phyloP scores from a whole-genome alignment of 1,140 invertebrate genomes.

The Neodiprion virginianus region DNA sequence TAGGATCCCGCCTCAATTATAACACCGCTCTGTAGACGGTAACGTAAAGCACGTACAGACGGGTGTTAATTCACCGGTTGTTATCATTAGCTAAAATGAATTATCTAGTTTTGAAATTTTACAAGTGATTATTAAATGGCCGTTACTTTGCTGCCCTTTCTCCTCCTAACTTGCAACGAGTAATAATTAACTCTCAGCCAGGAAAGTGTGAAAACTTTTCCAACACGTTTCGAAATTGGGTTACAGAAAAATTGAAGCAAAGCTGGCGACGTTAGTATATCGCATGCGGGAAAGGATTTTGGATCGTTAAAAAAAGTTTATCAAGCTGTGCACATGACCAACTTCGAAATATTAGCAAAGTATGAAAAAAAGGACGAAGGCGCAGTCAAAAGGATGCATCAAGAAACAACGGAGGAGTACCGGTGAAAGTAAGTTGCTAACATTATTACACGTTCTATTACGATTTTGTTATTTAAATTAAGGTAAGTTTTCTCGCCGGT shows the following conservation, averaged over 20 bases:
- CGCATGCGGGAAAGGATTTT: too few relatives aligned
- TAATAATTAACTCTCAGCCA: not conserved
- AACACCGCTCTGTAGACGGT: too few relatives aligned
- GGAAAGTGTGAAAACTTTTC: not conserved
- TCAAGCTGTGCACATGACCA: too few relatives aligned
- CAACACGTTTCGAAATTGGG: not conserved
- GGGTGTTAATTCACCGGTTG: not conserved
- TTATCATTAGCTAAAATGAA: not conserved
- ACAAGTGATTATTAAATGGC: not conserved
- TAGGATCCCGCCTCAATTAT: too few relatives aligned
- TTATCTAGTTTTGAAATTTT: not conserved
- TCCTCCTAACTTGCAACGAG: not conserved
- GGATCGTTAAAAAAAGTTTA: too few relatives aligned
- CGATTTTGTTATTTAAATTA: constrained; percentile 6
- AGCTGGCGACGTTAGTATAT: not conserved
- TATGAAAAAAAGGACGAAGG: too few relatives aligned
- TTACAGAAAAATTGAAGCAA: not conserved
- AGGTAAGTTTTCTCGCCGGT: not conserved
- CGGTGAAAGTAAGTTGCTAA: not conserved
- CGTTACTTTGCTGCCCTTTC: too few relatives aligned
- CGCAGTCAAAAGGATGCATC: not conserved
- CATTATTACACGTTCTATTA: not conserved
- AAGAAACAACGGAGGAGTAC: not conserved
- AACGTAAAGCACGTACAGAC: too few relatives aligned
- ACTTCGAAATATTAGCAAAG: too few relatives aligned